These are phyloP conservation scores for Perca fluviatilis DNA, from an alignment of 2,113 vertebrate species.

Conservation along the genomic window DNA sequence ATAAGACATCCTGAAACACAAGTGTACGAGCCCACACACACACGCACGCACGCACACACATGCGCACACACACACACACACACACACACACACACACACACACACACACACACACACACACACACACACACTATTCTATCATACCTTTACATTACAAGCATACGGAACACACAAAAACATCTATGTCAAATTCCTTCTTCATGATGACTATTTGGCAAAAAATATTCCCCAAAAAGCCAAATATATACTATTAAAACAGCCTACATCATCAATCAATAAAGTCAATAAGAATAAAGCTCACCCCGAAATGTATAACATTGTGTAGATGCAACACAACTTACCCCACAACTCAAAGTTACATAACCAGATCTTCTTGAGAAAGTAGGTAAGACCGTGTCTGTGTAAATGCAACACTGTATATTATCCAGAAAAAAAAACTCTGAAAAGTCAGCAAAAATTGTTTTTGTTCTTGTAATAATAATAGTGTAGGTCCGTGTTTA, in stretches of 20 bases:
- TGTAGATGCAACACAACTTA: constrained; percentile 33
- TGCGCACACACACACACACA: background rate
- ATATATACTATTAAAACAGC: background rate
- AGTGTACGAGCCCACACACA: background rate
- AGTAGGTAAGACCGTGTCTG: background rate
- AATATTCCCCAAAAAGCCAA: background rate
- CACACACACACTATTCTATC: background rate
- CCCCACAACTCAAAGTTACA: constrained; percentile 30
- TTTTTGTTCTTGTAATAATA: background rate
- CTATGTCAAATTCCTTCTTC: background rate
- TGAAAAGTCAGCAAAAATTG: background rate
- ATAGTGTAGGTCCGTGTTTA: background rate
- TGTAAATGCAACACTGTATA: background rate
- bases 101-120: background rate
- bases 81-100: background rate
- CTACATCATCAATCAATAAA: background rate
- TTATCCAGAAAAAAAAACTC: background rate
- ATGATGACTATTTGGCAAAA: background rate
- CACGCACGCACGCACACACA: background rate
- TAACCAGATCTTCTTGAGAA: background rate
- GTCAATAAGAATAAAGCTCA: background rate
- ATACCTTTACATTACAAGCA: background rate
- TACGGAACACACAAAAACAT: background rate
- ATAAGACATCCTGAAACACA: constrained; percentile 8
- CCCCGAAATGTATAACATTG: background rate